Conservation (phyloP, 2,113 vertebrate species). For the Prunella himalayana region DNA sequence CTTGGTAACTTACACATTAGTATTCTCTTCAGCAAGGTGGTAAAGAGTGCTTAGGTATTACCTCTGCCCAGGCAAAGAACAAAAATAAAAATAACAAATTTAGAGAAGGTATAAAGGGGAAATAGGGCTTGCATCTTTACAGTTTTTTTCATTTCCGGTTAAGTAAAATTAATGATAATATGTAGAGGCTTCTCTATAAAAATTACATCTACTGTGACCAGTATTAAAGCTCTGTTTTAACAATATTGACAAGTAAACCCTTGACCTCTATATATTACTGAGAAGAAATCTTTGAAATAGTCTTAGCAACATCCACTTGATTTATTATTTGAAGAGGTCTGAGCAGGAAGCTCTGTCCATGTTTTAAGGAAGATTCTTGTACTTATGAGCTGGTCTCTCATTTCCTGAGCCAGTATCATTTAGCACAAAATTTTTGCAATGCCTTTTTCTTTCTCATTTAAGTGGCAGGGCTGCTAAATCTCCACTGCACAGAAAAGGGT, state of each 20-base stretch:
- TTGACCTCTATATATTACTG: background rate
- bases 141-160: background rate
- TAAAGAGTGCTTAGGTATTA: background rate
- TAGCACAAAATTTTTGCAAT: background rate
- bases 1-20: background rate
- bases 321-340: background rate
- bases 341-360: background rate
- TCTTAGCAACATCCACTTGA: background rate
- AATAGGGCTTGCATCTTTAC: background rate
- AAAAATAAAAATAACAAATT: background rate
- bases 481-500: background rate
- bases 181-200: background rate
- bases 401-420: background rate
- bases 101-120: background rate
- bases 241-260: background rate
- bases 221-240: background rate
- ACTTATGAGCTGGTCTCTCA: background rate
- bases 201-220: background rate
- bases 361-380: background rate
- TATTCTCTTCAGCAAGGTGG: background rate
- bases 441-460: background rate
- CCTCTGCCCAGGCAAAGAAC: background rate
- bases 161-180: background rate
- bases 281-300: background rate
- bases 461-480: background rate